These are phyloP conservation scores for Dilophus febrilis DNA, from an alignment of 2,888 invertebrate species.

Conservation along the genomic window DNA sequence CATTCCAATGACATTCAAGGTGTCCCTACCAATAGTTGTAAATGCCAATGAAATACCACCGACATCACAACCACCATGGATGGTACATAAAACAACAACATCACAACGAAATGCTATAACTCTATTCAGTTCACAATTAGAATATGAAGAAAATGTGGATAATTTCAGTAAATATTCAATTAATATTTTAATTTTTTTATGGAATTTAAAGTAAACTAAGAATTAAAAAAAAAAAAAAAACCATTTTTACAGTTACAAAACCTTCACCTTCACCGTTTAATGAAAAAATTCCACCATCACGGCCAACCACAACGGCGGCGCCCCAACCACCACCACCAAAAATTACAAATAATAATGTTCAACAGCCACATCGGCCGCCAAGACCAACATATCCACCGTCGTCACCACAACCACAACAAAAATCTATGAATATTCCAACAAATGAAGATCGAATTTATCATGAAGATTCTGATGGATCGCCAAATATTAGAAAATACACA, in stretches of 20 bases:
- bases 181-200: conserved; percentile 8
- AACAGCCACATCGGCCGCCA: conserved; percentile 11
- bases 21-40: conserved; percentile 52
- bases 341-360: no score
- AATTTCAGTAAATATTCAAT: conserved; percentile 48
- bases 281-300: conserved; percentile 22
- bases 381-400: conserved; percentile 8
- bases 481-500: conserved; percentile 23
- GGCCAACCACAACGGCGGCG: conserved; percentile 19
- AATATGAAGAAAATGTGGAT: conserved; percentile 68
- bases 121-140: conserved; percentile 59
- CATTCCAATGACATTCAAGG: conserved; percentile 50
- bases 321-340: conserved; percentile 15
- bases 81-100: conserved; percentile 44
- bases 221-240: no score
- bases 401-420: conserved; percentile 16
- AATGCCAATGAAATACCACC: conserved; percentile 51
- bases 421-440: not conserved
- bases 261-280: conserved; percentile 14
- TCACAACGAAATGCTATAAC: conserved; percentile 35
- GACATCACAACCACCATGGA: conserved; percentile 55
- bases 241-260: conserved; percentile 13
- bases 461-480: conserved; percentile 15
- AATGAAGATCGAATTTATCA: not conserved
- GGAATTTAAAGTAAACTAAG: conserved; percentile 5